These are phyloP conservation scores for Nannoperca australis DNA, from an alignment of 2,797 vertebrate genomes.

Conservation along the genomic window DNA sequence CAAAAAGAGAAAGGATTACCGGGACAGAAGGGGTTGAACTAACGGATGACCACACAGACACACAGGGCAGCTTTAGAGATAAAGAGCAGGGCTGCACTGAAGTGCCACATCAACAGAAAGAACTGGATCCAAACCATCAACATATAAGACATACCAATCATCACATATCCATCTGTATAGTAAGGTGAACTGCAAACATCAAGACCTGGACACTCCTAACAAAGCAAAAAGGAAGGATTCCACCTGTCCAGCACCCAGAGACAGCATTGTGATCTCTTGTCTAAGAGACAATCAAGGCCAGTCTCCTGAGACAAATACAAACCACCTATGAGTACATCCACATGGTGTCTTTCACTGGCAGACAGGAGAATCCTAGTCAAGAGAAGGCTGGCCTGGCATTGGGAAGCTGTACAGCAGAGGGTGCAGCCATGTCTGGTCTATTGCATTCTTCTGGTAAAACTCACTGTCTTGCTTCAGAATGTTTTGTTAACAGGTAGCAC, in stretches of 20 bases:
- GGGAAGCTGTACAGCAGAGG: no score
- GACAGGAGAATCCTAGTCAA: not conserved
- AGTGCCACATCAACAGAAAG: not conserved
- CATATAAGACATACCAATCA: not conserved
- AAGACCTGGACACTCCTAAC: not conserved
- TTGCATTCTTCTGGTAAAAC: no score
- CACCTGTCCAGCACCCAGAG: not conserved
- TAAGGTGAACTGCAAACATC: not conserved
- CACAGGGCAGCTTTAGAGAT: constrained; percentile 8
- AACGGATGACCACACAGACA: constrained; percentile 35
- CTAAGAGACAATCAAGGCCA: not conserved
- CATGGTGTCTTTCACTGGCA: not conserved
- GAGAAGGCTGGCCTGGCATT: not conserved
- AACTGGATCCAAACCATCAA: not conserved
- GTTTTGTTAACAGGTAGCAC: no score
- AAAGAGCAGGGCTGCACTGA: not conserved
- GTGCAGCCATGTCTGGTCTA: no score
- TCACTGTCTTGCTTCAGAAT: no score
- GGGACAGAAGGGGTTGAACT: constrained; percentile 14
- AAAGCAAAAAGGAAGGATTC: constrained; percentile 5
- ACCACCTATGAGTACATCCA: not conserved
- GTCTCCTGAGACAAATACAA: not conserved
- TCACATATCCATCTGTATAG: not conserved
- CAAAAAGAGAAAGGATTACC: constrained; percentile 26
- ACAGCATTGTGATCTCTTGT: not conserved